Percentiles rank a stretch among this genome's conserved stretches.
Conservation (phyloP, 2,888 invertebrate species). For the Lysandra bellargus region DNA sequence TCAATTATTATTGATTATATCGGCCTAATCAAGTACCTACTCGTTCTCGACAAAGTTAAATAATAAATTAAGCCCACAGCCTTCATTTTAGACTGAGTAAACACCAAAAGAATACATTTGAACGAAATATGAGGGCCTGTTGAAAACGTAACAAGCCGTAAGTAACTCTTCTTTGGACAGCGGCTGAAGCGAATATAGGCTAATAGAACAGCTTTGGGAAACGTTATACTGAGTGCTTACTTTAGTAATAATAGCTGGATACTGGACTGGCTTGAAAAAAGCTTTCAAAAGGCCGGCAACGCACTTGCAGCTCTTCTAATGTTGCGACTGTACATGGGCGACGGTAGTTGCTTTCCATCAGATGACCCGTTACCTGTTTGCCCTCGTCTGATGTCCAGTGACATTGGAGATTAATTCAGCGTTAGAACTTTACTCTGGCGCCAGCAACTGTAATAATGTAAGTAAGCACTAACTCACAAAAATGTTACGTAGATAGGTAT, state of each 20-base stretch:
- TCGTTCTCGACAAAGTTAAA: background rate
- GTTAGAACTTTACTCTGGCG: too few species aligned
- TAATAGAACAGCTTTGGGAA: background rate
- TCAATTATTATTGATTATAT: background rate
- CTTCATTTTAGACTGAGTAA: background rate
- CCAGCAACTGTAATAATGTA: too few species aligned
- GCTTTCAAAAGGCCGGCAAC: too few species aligned
- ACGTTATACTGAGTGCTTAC: background rate
- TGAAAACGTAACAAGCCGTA: background rate
- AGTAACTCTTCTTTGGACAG: background rate
- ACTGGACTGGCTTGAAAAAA: too few species aligned
- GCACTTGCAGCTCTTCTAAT: too few species aligned
- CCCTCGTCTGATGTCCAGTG: too few species aligned
- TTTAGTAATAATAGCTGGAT: background rate
- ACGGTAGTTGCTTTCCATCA: too few species aligned
- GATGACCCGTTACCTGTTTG: too few species aligned
- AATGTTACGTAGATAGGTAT: too few species aligned
- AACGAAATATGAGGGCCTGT: background rate
- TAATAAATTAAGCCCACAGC: background rate
- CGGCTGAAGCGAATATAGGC: background rate
- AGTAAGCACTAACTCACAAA: too few species aligned
- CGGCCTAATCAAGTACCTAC: background rate
- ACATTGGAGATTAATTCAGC: too few species aligned
- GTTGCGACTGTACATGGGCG: too few species aligned
- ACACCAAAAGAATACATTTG: conserved; percentile 8